phyloP scores from a whole-genome alignment of 1,140 invertebrate species.

The Pseudomyrmex dendroicus region DNA sequence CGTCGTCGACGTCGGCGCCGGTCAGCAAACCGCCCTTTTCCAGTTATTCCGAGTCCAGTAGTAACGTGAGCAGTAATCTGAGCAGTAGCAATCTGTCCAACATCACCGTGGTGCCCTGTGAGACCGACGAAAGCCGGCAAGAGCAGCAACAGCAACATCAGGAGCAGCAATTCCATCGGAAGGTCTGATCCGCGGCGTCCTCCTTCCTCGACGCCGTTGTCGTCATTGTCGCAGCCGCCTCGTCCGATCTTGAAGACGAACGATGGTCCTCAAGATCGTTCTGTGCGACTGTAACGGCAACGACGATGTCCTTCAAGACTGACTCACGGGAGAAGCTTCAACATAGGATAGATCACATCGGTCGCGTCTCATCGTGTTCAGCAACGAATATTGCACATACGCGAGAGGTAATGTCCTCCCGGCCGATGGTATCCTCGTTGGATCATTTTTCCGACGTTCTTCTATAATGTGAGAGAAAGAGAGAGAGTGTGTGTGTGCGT shows the following conservation, averaged over 20 bases:
- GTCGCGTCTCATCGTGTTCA: conserved; percentile 40
- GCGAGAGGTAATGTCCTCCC: conserved; percentile 31
- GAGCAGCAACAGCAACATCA: conserved; percentile 72
- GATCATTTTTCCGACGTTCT: conserved; percentile 46
- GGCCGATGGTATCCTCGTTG: conserved; percentile 31
- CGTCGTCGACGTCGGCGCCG: conserved; percentile 67
- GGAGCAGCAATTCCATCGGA: conserved; percentile 70
- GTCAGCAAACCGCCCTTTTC: conserved; percentile 77
- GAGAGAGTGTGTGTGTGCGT: neutral
- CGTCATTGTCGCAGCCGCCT: conserved; percentile 39
- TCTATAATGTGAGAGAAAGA: conserved; percentile 34
- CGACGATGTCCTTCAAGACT: conserved; percentile 72
- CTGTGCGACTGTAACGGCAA: conserved; percentile 35
- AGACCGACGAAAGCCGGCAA: conserved; percentile 81
- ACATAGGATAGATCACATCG: conserved; percentile 43
- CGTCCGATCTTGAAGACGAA: conserved; percentile 53
- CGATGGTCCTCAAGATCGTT: conserved; percentile 29
- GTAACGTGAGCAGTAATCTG: conserved; percentile 76
- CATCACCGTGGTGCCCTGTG: conserved; percentile 82
- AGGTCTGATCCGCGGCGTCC: conserved; percentile 79
- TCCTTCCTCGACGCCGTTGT: conserved; percentile 65
- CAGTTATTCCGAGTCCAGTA: conserved; percentile 82
- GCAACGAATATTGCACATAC: conserved; percentile 15
- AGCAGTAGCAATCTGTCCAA: conserved; percentile 82
- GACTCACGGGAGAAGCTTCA: conserved; percentile 70